phyloP scores from a whole-genome alignment of 2,888 invertebrate genomes.

The Myopa tessellatipennis region DNA sequence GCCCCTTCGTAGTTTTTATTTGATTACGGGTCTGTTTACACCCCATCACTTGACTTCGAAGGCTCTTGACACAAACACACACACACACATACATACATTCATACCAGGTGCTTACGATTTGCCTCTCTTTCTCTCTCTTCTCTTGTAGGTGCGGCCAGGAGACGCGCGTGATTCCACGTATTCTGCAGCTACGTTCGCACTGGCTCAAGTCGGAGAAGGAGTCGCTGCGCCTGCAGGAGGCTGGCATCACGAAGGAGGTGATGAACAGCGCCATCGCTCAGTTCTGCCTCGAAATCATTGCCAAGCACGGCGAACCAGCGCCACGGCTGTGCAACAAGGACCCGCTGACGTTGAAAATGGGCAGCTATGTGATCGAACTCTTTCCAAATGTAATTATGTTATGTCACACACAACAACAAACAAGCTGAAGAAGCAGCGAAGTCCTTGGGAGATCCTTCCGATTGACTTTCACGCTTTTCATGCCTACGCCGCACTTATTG shows the following conservation, averaged over 20 bases:
- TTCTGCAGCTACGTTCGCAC: conserved; percentile 94
- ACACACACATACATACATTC: not conserved
- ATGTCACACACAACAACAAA: not conserved
- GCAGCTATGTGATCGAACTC: conserved; percentile 90
- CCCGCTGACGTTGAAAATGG: conserved; percentile 97
- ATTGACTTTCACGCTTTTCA: too few species aligned
- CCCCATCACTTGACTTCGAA: too few species aligned
- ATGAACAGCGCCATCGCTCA: conserved; percentile 96
- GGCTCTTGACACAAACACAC: too few species aligned
- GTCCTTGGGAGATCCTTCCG: too few species aligned
- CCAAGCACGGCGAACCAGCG: conserved; percentile 95
- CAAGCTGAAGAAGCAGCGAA: not conserved
- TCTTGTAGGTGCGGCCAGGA: conserved; percentile 91
- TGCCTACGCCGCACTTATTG: too few species aligned
- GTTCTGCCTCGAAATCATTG: conserved; percentile 96
- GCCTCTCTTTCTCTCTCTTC: conserved; percentile 51
- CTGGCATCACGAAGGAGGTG: conserved; percentile 91
- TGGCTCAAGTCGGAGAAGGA: conserved; percentile 95
- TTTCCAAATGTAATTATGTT: conserved; percentile 81
- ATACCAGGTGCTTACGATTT: not conserved
- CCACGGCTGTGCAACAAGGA: conserved; percentile 98
- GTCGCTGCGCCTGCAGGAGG: conserved; percentile 88
- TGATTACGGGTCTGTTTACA: too few species aligned
- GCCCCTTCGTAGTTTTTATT: too few species aligned
- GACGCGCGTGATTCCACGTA: conserved; percentile 94